phyloP scores from a whole-genome alignment of 2,797 vertebrate genomes.

The Siniperca scherzeri region DNA sequence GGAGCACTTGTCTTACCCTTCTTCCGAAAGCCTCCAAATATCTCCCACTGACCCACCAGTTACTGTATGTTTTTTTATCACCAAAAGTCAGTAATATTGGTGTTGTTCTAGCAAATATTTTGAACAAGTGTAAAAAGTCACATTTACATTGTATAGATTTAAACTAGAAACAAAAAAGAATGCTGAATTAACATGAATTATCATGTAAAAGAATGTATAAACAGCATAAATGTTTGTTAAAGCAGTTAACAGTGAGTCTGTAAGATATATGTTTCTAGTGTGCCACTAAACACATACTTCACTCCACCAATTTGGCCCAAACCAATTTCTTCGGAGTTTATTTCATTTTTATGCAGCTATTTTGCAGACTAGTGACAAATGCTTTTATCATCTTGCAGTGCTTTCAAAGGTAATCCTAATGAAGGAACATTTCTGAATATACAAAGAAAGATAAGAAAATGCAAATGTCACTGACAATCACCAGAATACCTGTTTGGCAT shows the following conservation, averaged over 20 bases:
- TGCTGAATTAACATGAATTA: not conserved
- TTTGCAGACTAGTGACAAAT: not conserved
- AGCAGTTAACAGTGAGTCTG: not conserved
- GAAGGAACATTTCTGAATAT: not conserved
- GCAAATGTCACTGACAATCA: not conserved
- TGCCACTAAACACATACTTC: not conserved
- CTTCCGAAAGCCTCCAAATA: not conserved
- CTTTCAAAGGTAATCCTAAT: not conserved
- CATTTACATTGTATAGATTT: not conserved
- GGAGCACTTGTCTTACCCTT: constrained; percentile 48
- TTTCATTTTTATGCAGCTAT: not conserved
- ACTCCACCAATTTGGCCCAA: not conserved
- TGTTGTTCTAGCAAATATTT: not conserved
- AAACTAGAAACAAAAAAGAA: not conserved
- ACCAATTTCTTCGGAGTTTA: not conserved
- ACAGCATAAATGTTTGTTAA: not conserved
- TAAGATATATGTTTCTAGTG: not conserved
- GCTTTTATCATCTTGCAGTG: not conserved
- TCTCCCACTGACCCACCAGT: not conserved
- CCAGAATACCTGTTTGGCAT: not conserved
- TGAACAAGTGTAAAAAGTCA: not conserved
- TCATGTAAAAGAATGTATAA: not conserved
- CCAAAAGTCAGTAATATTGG: not conserved
- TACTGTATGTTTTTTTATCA: not conserved
- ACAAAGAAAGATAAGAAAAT: not conserved